phyloP scores from a whole-genome alignment of 2,888 invertebrate genomes.

The Sarcophaga variegata region DNA sequence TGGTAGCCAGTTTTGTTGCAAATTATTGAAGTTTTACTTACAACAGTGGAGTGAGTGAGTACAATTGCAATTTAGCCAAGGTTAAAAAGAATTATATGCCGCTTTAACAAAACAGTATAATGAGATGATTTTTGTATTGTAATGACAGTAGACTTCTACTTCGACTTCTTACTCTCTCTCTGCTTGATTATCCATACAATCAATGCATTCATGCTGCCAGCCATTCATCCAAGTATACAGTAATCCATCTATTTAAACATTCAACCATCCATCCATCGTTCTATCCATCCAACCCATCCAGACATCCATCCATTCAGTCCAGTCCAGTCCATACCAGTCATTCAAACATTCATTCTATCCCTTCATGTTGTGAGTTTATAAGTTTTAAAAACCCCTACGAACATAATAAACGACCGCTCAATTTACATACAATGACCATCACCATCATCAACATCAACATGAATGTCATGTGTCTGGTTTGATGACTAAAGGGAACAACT shows the following conservation, averaged over 20 bases:
- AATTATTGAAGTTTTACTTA: constrained; percentile 72
- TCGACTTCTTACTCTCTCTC: constrained; percentile 74
- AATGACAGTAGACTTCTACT: constrained; percentile 70
- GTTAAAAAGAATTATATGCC: constrained; percentile 56
- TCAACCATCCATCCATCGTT: constrained; percentile 36
- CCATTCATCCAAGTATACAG: constrained; percentile 25
- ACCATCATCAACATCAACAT: constrained; percentile 73
- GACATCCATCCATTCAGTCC: constrained; percentile 33
- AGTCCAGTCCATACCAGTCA: constrained; percentile 13
- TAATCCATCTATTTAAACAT: constrained; percentile 51
- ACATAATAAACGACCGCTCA: constrained; percentile 74
- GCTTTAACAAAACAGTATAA: constrained; percentile 62
- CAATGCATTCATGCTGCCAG: constrained; percentile 10
- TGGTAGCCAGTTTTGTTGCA: constrained; percentile 64
- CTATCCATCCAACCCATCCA: constrained; percentile 13
- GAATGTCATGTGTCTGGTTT: constrained; percentile 69
- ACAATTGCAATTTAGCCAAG: constrained; percentile 51
- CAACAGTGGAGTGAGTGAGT: constrained; percentile 13
- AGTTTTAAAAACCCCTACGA: constrained; percentile 64
- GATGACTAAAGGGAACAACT: constrained; percentile 65
- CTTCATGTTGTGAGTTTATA: constrained; percentile 57
- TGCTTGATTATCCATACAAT: constrained; percentile 73
- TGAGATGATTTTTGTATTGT: constrained; percentile 63
- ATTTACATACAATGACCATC: constrained; percentile 80
- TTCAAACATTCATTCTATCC: constrained; percentile 22